Percentiles rank a stretch among this genome's conserved stretches.
Conservation (phyloP, 53 echinoderm and acorn worm species). For the Paelopatides confundens region DNA sequence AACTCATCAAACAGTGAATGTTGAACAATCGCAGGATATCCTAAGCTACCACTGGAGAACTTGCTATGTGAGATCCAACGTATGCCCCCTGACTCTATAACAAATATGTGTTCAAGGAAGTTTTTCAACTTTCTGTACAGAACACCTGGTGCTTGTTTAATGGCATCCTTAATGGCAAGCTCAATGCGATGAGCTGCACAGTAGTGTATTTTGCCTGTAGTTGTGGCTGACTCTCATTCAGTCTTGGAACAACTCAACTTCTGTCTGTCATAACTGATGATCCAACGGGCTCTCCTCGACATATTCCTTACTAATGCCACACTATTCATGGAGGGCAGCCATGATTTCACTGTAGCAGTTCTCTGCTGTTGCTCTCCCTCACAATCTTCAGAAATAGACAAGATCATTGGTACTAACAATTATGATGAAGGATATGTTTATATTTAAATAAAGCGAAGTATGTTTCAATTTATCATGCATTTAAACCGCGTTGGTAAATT, state of each 20-base stretch:
- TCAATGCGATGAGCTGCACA: neutral
- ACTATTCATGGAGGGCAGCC: neutral
- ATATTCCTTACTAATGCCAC: neutral
- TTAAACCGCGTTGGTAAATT: no score
- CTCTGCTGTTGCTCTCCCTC: neutral
- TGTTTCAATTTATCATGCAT: no score
- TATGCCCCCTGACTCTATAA: neutral
- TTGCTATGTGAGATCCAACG: neutral
- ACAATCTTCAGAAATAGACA: no score
- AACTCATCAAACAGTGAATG: constrained; percentile 6
- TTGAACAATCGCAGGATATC: no score
- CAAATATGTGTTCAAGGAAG: neutral
- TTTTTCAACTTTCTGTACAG: neutral
- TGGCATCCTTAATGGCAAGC: constrained; percentile 2
- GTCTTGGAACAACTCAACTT: neutral
- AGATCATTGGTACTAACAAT: no score
- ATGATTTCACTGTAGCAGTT: neutral
- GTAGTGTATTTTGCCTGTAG: neutral
- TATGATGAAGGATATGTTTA: no score
- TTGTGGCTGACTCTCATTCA: neutral
- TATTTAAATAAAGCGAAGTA: no score
- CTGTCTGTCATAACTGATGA: no score
- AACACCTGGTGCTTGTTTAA: neutral
- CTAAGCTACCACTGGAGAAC: neutral
- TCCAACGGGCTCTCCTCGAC: neutral